These are phyloP conservation scores for Galeopterus variegatus DNA, from an alignment of 2,113 vertebrate genomes.

Conservation along the genomic window DNA sequence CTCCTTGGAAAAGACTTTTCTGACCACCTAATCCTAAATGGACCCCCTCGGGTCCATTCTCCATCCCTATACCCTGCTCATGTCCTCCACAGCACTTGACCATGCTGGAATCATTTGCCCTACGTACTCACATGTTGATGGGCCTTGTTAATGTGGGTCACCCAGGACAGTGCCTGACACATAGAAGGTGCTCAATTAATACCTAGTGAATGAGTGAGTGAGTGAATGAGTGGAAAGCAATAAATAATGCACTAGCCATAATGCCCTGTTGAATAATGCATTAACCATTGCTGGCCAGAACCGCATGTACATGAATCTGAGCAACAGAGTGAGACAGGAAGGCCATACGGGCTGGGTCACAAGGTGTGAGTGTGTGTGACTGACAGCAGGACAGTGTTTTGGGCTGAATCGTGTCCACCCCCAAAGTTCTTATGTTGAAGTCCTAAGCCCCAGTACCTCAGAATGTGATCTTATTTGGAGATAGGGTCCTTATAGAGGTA, in stretches of 20 bases:
- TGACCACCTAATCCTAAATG: background rate
- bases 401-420: background rate
- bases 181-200: background rate
- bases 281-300: background rate
- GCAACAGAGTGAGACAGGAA: background rate
- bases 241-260: background rate
- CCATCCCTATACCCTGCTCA: background rate
- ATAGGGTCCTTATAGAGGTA: background rate
- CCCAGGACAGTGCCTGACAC: background rate
- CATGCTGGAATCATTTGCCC: rapidly evolving
- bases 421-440: background rate
- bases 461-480: conserved; percentile 1
- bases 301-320: background rate
- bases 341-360: background rate
- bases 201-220: too few species aligned
- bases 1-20: background rate
- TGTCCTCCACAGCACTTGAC: rapidly evolving
- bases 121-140: rapidly evolving
- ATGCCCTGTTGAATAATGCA: background rate
- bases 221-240: background rate
- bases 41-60: background rate
- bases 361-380: background rate
- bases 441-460: background rate
- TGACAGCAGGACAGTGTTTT: too few species aligned
- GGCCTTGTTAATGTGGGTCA: background rate